These are phyloP conservation scores for Illadopsis cleaveri DNA, from an alignment of 2,113 vertebrate genomes.

Conservation along the genomic window DNA sequence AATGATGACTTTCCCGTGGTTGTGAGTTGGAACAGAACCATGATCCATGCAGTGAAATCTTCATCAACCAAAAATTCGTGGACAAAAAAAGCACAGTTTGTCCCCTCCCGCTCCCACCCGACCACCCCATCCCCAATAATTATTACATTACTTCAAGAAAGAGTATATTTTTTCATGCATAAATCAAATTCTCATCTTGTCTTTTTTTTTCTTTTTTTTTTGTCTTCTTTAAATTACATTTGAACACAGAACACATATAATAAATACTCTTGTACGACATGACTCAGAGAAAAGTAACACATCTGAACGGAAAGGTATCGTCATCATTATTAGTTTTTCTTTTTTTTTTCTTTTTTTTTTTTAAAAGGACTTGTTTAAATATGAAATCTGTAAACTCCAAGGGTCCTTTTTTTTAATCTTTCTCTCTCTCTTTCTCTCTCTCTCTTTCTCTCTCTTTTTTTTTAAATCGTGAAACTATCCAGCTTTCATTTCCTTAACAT, in stretches of 20 bases:
- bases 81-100: constrained; percentile 52
- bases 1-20: background rate
- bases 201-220: constrained; percentile 60
- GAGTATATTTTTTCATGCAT: constrained; percentile 77
- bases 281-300: constrained; percentile 74
- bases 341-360: constrained; percentile 26
- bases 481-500: constrained; percentile 80
- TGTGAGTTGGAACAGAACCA: background rate
- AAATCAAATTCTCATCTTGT: constrained; percentile 74
- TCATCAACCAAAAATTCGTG: constrained; percentile 47
- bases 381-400: constrained; percentile 78
- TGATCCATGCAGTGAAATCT: constrained; percentile 66
- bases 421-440: constrained; percentile 21
- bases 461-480: constrained; percentile 43
- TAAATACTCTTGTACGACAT: constrained; percentile 83
- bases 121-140: constrained; percentile 68
- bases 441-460: background rate
- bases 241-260: constrained; percentile 93
- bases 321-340: constrained; percentile 30
- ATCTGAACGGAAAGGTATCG: constrained; percentile 66
- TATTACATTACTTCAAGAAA: constrained; percentile 74
- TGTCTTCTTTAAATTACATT: constrained; percentile 89
- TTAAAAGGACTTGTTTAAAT: constrained; percentile 74
- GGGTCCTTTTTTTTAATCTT: constrained; percentile 56
- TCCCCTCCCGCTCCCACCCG: constrained; percentile 34